Percentiles rank a stretch among this genome's conserved stretches.
These are phyloP conservation scores for Leiothrix lutea DNA, from an alignment of 2,113 vertebrate species.

Conservation along the genomic window DNA sequence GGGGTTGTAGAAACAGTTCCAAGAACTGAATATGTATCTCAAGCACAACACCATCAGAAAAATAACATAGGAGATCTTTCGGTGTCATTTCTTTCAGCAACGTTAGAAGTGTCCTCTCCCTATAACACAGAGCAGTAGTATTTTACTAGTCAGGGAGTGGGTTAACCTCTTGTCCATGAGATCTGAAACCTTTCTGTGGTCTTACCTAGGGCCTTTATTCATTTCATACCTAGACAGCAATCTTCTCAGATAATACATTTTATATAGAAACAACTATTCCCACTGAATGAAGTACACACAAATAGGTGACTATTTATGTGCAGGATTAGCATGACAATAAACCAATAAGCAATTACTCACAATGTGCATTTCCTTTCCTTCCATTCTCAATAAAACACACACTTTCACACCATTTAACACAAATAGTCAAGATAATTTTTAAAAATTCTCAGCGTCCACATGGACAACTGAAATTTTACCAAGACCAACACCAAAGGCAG, in stretches of 20 bases:
- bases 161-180: background rate
- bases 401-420: background rate
- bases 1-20: background rate
- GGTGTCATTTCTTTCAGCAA: background rate
- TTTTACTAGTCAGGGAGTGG: background rate
- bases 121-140: background rate
- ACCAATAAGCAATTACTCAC: background rate
- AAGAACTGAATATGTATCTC: background rate
- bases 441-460: background rate
- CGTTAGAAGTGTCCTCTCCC: background rate
- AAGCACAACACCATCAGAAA: background rate
- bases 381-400: background rate
- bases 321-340: background rate
- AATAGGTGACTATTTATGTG: background rate
- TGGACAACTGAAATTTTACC: background rate
- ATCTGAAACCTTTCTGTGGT: background rate
- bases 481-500: background rate
- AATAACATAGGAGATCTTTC: background rate
- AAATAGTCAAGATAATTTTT: background rate
- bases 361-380: background rate
- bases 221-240: background rate
- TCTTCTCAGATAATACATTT: background rate
- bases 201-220: background rate
- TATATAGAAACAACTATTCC: background rate
- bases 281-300: background rate